Evolutionary conservation across 2,797 vertebrate species (phyloP).

Genomic region (Heliangelus exortis): DNA sequence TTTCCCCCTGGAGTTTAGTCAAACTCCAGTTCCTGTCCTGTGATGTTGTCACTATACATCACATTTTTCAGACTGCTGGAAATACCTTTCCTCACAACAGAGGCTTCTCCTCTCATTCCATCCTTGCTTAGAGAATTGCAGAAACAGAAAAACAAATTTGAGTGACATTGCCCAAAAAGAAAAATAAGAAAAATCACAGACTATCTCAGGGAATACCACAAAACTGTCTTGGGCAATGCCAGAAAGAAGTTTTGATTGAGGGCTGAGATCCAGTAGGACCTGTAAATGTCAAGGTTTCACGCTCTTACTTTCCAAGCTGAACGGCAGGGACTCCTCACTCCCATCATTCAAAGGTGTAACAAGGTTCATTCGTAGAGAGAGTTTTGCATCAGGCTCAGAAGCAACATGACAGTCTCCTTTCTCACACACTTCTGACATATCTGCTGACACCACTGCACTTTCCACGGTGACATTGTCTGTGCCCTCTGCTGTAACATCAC

Average conservation of each 20-base stretch:
- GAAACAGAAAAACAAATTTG: conserved; percentile 46
- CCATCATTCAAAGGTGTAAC: conserved; percentile 89
- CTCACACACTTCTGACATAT: conserved; percentile 78
- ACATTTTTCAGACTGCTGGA: neutral
- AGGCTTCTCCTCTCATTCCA: conserved; percentile 6
- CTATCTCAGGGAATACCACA: neutral
- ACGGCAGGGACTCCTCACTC: conserved; percentile 85
- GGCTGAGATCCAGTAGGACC: neutral
- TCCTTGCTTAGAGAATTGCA: conserved; percentile 26
- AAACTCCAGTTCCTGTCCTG: neutral
- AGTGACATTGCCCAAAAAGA: neutral
- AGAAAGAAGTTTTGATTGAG: neutral
- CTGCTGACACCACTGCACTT: conserved; percentile 80
- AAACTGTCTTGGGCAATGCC: neutral
- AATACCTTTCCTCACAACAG: conserved; percentile 32
- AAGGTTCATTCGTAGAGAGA: conserved; percentile 92
- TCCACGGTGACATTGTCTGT: conserved; percentile 81
- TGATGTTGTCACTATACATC: neutral
- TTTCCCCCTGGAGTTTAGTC: neutral
- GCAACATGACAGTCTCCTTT: conserved; percentile 58
- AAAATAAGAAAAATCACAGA: conserved; percentile 22
- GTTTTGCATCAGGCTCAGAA: conserved; percentile 80
- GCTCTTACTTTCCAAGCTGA: conserved; percentile 94
- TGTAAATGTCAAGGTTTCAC: neutral
- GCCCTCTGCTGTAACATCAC: conserved; percentile 68